Evolutionary conservation across 1,140 invertebrate genomes (phyloP).

Genomic region (Cotesia chilonis): DNA sequence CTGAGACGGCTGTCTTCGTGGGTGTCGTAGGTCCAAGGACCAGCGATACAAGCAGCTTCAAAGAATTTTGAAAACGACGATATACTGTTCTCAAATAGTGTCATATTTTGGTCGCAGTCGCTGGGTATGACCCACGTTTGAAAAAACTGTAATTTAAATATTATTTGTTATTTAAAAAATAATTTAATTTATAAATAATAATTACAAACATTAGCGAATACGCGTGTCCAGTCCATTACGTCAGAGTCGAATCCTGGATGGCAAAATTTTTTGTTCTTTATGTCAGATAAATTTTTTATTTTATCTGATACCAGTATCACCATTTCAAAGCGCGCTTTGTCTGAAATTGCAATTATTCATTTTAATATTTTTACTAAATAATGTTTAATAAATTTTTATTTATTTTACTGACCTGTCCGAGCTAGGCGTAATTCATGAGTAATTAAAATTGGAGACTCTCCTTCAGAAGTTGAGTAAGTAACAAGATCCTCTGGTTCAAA

Average conservation of each 20-base stretch:
- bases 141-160: conserved; percentile 70
- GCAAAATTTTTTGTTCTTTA: conserved; percentile 75
- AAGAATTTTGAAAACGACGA: conserved; percentile 76
- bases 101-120: conserved; percentile 72
- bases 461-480: conserved; percentile 70
- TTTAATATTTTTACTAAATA: conserved; percentile 1
- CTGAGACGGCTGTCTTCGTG: conserved; percentile 74
- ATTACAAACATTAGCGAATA: conserved; percentile 71
- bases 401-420: conserved; percentile 54
- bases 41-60: conserved; percentile 79
- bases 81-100: conserved; percentile 77
- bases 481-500: conserved; percentile 84
- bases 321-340: conserved; percentile 71
- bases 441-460: conserved; percentile 72
- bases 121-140: conserved; percentile 74
- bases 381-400: neutral
- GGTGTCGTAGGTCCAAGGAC: conserved; percentile 78
- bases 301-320: conserved; percentile 75
- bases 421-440: conserved; percentile 73
- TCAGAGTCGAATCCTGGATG: conserved; percentile 75
- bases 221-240: conserved; percentile 73
- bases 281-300: conserved; percentile 69
- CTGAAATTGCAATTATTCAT: conserved; percentile 54
- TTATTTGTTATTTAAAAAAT: conserved; percentile 29
- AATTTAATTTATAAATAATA: neutral